Evolutionary conservation across 2,113 vertebrate species (phyloP).

Genomic region (Apteryx mantelli): DNA sequence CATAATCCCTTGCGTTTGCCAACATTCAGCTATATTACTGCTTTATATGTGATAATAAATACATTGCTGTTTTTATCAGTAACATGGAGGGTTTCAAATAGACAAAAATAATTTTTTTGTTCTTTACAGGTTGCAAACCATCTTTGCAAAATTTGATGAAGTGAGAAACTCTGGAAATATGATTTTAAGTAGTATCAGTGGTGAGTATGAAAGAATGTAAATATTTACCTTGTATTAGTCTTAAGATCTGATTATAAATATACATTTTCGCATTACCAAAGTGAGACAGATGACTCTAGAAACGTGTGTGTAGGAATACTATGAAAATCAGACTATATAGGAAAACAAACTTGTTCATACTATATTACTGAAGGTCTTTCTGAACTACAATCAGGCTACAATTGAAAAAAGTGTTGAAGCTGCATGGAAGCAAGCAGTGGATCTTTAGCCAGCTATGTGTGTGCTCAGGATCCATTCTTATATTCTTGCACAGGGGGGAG

Average conservation of each 20-base stretch:
- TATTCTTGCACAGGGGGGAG: neutral
- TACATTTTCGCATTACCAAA: neutral
- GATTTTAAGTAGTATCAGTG: constrained; percentile 88
- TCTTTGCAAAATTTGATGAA: constrained; percentile 96
- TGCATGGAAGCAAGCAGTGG: neutral
- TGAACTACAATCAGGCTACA: neutral
- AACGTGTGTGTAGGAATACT: neutral
- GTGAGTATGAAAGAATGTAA: constrained; percentile 78
- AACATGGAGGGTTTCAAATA: neutral
- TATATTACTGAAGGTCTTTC: neutral
- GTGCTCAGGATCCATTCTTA: neutral
- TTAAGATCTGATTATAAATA: neutral
- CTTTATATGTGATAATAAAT: neutral
- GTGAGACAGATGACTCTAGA: neutral
- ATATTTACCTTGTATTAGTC: neutral
- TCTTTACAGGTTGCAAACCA: constrained; percentile 88
- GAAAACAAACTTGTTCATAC: neutral
- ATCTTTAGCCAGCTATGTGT: neutral
- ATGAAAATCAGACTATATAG: neutral
- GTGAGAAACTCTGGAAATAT: constrained; percentile 90
- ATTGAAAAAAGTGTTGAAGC: neutral
- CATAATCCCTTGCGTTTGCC: neutral
- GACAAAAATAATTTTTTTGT: neutral
- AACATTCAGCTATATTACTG: neutral
- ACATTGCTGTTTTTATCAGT: neutral